Evolutionary conservation across 2,113 vertebrate species (phyloP).

Genomic region (Emydura subglobosa): DNA sequence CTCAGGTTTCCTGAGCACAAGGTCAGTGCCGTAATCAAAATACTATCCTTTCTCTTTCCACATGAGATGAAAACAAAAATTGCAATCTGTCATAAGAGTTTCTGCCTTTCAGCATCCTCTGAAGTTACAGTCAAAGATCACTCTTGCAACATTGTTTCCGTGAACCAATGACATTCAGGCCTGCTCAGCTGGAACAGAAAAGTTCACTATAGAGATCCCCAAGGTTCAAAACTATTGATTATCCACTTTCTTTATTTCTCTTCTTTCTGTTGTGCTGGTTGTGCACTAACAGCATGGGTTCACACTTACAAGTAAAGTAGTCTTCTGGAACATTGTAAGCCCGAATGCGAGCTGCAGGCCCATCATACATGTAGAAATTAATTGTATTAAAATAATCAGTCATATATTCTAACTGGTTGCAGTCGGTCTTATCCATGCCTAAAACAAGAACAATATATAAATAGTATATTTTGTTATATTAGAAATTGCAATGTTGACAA

Average conservation of each 20-base stretch:
- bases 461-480: neutral
- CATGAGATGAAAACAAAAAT: neutral
- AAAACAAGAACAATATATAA: constrained; percentile 19
- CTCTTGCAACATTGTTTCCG: neutral
- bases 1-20: neutral
- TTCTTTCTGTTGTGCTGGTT: neutral
- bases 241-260: neutral
- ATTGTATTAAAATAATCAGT: constrained; percentile 79
- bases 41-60: neutral
- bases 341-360: constrained; percentile 89
- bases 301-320: constrained; percentile 88
- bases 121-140: rapidly evolving
- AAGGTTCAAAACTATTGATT: neutral
- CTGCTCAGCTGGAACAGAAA: neutral
- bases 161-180: neutral
- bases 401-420: constrained; percentile 82
- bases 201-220: neutral
- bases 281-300: neutral
- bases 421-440: constrained; percentile 95
- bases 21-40: neutral
- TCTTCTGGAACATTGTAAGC: constrained; percentile 81
- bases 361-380: constrained; percentile 86
- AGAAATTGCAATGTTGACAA: neutral
- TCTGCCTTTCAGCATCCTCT: neutral
- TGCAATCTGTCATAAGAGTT: neutral